Evolutionary conservation across 2,888 invertebrate species (phyloP).

Genomic region (Thecocarcelia acutangulata): DNA sequence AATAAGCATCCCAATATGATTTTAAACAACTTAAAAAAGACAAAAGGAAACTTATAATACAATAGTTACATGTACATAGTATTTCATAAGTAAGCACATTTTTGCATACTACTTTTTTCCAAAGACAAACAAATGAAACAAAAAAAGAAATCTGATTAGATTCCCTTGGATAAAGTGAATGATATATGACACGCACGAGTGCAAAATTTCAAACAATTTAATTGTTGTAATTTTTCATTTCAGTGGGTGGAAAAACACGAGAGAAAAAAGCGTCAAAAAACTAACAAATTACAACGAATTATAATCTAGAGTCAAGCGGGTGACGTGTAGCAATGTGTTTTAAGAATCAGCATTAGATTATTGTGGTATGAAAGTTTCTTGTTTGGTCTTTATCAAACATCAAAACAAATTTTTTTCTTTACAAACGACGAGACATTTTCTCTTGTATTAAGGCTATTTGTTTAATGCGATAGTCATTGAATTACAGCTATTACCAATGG

Average conservation of each 20-base stretch:
- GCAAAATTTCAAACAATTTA: conserved; percentile 69
- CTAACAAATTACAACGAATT: conserved; percentile 28
- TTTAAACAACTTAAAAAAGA: too few species aligned
- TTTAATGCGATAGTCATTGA: conserved; percentile 58
- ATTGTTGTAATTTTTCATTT: conserved; percentile 71
- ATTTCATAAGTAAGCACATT: too few species aligned
- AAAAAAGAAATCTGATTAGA: not conserved
- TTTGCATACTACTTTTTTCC: too few species aligned
- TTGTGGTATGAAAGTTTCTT: conserved; percentile 25
- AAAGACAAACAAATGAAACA: too few species aligned
- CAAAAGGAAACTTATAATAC: too few species aligned
- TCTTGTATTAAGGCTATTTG: conserved; percentile 74
- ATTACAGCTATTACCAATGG: too few species aligned
- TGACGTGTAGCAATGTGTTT: conserved; percentile 3
- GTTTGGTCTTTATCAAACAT: conserved; percentile 36
- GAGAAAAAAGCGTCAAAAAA: conserved; percentile 8
- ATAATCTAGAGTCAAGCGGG: conserved; percentile 9
- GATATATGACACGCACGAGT: conserved; percentile 65
- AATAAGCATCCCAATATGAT: too few species aligned
- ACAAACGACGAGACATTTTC: conserved; percentile 75
- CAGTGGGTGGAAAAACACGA: not conserved
- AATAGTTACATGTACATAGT: too few species aligned
- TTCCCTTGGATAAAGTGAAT: conserved; percentile 19
- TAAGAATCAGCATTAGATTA: conserved; percentile 7
- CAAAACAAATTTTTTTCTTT: conserved; percentile 75